These are phyloP conservation scores for Sisyra terminalis DNA, from an alignment of 2,888 invertebrate genomes.

Conservation along the genomic window DNA sequence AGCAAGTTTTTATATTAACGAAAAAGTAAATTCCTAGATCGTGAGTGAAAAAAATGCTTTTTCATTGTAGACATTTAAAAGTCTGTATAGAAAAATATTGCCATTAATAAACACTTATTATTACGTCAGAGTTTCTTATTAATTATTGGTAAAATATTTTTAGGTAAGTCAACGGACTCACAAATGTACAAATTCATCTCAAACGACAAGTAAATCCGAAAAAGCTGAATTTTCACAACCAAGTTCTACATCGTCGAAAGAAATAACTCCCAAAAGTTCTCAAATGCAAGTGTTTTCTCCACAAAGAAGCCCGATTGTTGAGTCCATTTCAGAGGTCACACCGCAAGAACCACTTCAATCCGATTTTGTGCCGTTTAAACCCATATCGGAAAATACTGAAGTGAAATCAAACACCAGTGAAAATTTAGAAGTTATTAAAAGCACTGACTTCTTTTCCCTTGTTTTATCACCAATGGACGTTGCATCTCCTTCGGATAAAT, in stretches of 20 bases:
- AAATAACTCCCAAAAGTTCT: slow-evolving; percentile 10
- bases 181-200: slow-evolving; percentile 54
- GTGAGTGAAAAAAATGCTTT: too few species aligned
- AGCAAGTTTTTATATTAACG: too few species aligned
- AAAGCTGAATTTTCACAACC: slow-evolving; percentile 17
- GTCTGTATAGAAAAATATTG: too few species aligned
- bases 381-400: slow-evolving; percentile 3
- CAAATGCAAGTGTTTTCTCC: slow-evolving; percentile 8
- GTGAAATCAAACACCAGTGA: slow-evolving; percentile 2
- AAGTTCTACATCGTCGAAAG: slow-evolving; percentile 14
- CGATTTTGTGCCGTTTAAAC: slow-evolving; percentile 12
- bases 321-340: background rate
- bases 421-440: slow-evolving; percentile 12
- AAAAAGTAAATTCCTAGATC: too few species aligned
- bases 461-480: slow-evolving; percentile 31
- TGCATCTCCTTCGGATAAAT: slow-evolving; percentile 46
- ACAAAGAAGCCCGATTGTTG: too few species aligned
- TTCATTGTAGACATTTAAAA: too few species aligned
- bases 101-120: too few species aligned
- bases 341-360: slow-evolving; percentile 11
- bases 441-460: slow-evolving; percentile 27
- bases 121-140: too few species aligned
- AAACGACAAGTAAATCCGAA: slow-evolving; percentile 34
- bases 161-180: slow-evolving; percentile 70
- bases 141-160: too few species aligned